Percentiles rank a stretch among this genome's conserved stretches.
Evolutionary conservation across 2,113 vertebrate species (phyloP).

Genomic region (Osmerus eperlanus): DNA sequence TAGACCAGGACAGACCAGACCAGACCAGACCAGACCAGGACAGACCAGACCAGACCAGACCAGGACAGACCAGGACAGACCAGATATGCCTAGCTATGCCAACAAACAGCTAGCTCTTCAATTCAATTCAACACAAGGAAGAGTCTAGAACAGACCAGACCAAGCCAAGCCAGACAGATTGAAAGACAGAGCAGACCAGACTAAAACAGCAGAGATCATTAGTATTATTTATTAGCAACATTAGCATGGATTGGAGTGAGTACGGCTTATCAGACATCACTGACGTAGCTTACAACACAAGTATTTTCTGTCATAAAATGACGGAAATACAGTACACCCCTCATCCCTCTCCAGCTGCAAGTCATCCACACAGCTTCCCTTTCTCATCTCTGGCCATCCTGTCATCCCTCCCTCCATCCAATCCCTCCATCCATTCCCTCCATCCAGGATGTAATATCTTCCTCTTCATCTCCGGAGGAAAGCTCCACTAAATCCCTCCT

Average conservation of each 20-base stretch:
- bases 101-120: not conserved
- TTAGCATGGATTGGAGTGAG: too few relatives aligned
- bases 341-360: constrained; percentile 37
- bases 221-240: too few relatives aligned
- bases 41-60: too few relatives aligned
- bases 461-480: constrained; percentile 11
- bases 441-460: constrained; percentile 19
- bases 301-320: too few relatives aligned
- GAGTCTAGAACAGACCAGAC: constrained; percentile 5
- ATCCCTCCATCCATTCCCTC: constrained; percentile 1
- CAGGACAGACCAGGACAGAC: too few relatives aligned
- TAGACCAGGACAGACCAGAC: too few relatives aligned
- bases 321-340: not conserved
- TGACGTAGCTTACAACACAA: too few relatives aligned
- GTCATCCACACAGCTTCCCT: not conserved
- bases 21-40: too few relatives aligned
- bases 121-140: not conserved
- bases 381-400: not conserved
- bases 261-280: too few relatives aligned
- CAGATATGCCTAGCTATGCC: too few relatives aligned
- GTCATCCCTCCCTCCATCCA: not conserved
- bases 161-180: constrained; percentile 10
- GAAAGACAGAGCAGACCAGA: not conserved
- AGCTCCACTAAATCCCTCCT: constrained; percentile 9
- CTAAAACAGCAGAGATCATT: not conserved